Evolutionary conservation across 2,888 invertebrate species (phyloP).

Genomic region (Sminthurides aquaticus): DNA sequence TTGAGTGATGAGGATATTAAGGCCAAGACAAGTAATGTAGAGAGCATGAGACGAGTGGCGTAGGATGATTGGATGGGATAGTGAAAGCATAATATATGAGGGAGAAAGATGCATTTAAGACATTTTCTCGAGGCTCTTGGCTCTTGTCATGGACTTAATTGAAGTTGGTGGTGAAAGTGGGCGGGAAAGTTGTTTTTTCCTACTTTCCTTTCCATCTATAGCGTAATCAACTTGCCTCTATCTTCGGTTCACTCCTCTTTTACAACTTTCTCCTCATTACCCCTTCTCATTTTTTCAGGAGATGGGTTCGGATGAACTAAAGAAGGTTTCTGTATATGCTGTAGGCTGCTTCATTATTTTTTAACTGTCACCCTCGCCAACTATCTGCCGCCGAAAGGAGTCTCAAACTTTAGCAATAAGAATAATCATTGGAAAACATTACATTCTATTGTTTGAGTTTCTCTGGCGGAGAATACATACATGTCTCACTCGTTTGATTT

Average conservation of each 20-base stretch:
- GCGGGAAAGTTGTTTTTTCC: not conserved
- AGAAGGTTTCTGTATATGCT: too few relatives aligned
- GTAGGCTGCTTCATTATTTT: too few relatives aligned
- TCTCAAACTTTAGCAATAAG: constrained; percentile 6
- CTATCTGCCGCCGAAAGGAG: too few relatives aligned
- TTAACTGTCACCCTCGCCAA: too few relatives aligned
- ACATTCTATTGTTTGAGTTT: not conserved
- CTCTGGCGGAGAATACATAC: too few relatives aligned
- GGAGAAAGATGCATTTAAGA: not conserved
- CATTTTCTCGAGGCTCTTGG: not conserved
- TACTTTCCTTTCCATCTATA: not conserved
- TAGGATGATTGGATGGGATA: not conserved
- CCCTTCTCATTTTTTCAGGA: not conserved
- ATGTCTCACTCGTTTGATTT: too few relatives aligned
- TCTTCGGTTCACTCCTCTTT: not conserved
- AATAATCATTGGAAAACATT: constrained; percentile 1
- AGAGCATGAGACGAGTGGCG: too few relatives aligned
- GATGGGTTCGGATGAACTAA: too few relatives aligned
- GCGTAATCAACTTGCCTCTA: not conserved
- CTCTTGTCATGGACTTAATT: not conserved
- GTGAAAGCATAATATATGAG: not conserved
- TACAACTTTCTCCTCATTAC: not conserved
- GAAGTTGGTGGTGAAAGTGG: not conserved
- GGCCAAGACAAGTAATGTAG: too few relatives aligned
- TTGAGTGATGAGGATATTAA: too few relatives aligned